Conservation (phyloP, 2,888 invertebrate genomes). For the Anagyrus pseudococci region DNA sequence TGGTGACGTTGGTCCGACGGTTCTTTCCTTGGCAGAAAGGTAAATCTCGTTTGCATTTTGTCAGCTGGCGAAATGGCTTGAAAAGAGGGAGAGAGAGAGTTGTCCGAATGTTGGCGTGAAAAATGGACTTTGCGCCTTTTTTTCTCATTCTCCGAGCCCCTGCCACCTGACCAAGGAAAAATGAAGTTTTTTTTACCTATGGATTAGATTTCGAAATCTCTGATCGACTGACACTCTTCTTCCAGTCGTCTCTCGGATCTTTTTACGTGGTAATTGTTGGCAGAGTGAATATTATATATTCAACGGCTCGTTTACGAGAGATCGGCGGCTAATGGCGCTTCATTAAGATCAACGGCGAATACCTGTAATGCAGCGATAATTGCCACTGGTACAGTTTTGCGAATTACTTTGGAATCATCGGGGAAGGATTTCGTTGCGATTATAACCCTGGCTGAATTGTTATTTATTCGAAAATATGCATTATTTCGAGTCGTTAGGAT, state of each 20-base stretch:
- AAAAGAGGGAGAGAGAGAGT: too few species aligned
- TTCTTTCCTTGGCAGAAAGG: conserved; percentile 12
- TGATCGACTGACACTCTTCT: not conserved
- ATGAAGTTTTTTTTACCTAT: not conserved
- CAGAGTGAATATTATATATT: too few species aligned
- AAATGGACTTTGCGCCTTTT: conserved; percentile 19
- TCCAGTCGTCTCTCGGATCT: not conserved
- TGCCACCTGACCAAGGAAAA: not conserved
- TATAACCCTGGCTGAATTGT: conserved; percentile 8
- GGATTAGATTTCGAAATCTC: conserved; percentile 1
- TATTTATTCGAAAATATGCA: conserved; percentile 35
- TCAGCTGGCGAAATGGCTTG: conserved; percentile 16
- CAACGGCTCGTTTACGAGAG: too few species aligned
- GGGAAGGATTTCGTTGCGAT: conserved; percentile 33
- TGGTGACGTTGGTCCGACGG: conserved; percentile 19
- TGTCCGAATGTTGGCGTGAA: conserved; percentile 12
- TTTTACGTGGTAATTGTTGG: too few species aligned
- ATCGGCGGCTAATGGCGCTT: conserved; percentile 3
- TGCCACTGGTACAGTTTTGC: conserved; percentile 16
- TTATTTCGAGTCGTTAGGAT: conserved; percentile 10
- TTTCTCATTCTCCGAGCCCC: not conserved
- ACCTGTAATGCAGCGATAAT: conserved; percentile 7
- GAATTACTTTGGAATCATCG: conserved; percentile 35
- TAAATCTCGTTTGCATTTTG: conserved; percentile 35
- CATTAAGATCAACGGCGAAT: conserved; percentile 19